Evolutionary conservation across 1,140 invertebrate species (phyloP), one percentile per base, ranked within the genome.

Genomic region (Macrotrachela quadricornifera): DNA sequence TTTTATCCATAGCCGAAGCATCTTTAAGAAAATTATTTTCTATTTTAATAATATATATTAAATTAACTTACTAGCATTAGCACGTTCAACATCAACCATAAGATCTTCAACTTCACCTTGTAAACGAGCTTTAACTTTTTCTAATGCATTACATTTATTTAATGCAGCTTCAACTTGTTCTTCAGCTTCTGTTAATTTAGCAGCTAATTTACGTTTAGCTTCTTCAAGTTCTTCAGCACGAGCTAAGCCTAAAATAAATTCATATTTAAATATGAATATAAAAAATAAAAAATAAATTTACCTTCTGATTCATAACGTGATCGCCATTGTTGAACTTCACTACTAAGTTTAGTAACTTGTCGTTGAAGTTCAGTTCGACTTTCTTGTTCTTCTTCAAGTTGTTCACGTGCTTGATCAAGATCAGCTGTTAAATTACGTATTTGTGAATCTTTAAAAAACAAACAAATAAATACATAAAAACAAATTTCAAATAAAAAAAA

Each of bases 151-250:
- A 64, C 86, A 83, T 76, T 95, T 95, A 71, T 85, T 82, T 76
- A 95, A 88, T 65, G 96, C 82, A 43, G 85, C 83, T 71, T 56
- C 50, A 30, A 65, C 59, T 53, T 60, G 60, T 48, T 94, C 87
- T 70, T 96, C 90, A 59, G 90, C 85, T 71, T 99, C 94, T 60
- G 85, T 83, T 45, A 97, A 76, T 67, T 90, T 88, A 57, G 83
- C 81, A 70, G 90, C 84, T 56, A 97, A 77, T 71, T 95, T 96
- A 68, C 87, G 81, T 78, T 94, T 95, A 63, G 88, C 81, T 71
- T 96, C 92, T 69, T 99, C 92, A 58, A 97, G 78, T 73, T 97
- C 92, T 72, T 97, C 91, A 60, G 87, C 82, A 60, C 87, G 78
- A 57, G 87, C 85, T 58, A 94, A 78, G 21, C 21, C 21, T 30